Evolutionary conservation across 2,888 invertebrate species (phyloP).

Genomic region (Drosophila anomalipes): DNA sequence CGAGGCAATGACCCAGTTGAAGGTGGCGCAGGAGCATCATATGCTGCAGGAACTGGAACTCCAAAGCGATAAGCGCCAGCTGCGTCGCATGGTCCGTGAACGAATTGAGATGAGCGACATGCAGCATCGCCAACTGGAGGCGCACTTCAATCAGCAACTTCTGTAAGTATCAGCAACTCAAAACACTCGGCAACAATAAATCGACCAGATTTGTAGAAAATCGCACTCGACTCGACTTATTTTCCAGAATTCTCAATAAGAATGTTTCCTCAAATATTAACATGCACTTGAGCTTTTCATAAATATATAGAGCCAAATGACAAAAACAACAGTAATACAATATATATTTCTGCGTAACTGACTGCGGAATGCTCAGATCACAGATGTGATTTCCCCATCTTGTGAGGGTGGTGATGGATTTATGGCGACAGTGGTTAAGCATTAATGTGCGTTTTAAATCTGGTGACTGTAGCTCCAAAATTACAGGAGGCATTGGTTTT

Average conservation of each 20-base stretch:
- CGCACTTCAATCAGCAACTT: constrained; percentile 80
- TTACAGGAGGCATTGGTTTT: not conserved
- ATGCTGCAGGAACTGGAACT: constrained; percentile 91
- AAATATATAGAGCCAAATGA: no score
- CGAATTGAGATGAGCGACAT: constrained; percentile 85
- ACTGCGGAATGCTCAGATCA: not conserved
- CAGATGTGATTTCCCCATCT: not conserved
- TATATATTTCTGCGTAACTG: not conserved
- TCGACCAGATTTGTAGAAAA: not conserved
- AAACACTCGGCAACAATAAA: no score
- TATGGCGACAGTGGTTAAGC: not conserved
- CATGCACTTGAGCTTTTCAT: no score
- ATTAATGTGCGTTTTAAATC: not conserved
- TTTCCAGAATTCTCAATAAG: no score
- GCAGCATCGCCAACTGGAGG: constrained; percentile 84
- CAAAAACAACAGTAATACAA: no score
- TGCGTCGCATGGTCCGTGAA: constrained; percentile 86
- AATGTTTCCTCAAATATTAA: no score
- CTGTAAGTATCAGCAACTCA: constrained; percentile 68
- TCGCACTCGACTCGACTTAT: not conserved
- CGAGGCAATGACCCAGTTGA: constrained; percentile 92
- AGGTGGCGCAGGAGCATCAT: constrained; percentile 94
- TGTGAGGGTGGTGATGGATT: not conserved
- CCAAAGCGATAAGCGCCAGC: constrained; percentile 87
- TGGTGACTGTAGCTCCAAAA: not conserved